Base-by-base conservation (phyloP, 2,113 vertebrate genomes). In the Malaclemys terrapin region DNA sequence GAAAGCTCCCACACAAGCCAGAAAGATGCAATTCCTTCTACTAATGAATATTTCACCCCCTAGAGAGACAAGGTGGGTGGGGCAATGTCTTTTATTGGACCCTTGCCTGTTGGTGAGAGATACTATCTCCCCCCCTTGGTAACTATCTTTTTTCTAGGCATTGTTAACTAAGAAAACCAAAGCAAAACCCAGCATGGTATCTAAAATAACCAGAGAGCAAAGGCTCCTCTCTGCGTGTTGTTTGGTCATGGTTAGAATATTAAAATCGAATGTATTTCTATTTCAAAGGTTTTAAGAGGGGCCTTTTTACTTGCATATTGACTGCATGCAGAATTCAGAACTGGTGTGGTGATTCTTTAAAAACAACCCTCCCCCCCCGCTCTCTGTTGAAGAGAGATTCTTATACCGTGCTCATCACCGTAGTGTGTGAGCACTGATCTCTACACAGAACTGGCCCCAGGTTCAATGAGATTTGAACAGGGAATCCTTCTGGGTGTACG, bases 191-290 rank as follows among this genome's bases (percentile, higher is more conserved):
- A 3, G 49, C 62, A 11, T 35, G 11, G 45, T 16, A 78, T 93
- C 90, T 87, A 80, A 94, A 94, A 93, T 95, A 10, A 27, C 72
- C 86, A 87, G 84, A 45, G 47, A 79, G 69, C 47, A n/a, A n/a
- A n/a, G 45, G 45, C 38, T 49, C 20, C 75, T 84, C 42, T 29
- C 25, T 24, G 91, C 11, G 85, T 42, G 53, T 45, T 4, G 80
- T 91, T 79, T 24, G 35, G 14, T 20, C 35, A 62, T 29, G 25
- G 12, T 62, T 10, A 29, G 35, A 17, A 8, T n/a, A 72, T 72
- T 72, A 20, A 72, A 38, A 16, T 5, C 38, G 14, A 35, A n/a
- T n/a, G 31, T 16, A 35, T 20, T 69, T 69, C 7, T n/a, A 19
- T 14, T 35, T 72, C 31, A n/a, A 31, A 14, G 38, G 65, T n/a